These are phyloP conservation scores for Sphaerodactylus townsendi DNA, from an alignment of 2,113 vertebrate species.

Conservation along the genomic window DNA sequence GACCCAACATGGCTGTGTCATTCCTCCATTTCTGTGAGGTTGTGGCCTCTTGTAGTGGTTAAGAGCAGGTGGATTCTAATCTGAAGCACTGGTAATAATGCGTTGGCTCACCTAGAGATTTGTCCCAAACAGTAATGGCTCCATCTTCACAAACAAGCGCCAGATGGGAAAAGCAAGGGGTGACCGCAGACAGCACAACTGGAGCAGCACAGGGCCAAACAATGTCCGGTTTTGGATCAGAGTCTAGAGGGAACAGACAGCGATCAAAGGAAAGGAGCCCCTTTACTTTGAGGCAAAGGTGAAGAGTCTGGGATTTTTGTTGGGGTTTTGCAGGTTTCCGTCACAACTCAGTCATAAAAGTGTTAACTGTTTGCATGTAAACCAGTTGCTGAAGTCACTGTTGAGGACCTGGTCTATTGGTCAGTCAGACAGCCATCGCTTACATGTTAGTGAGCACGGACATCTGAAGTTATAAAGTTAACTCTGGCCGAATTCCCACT, in stretches of 20 bases:
- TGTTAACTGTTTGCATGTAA: too few species aligned
- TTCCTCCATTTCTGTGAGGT: background rate
- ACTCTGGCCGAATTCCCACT: too few species aligned
- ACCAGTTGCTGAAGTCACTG: too few species aligned
- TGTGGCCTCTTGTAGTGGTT: background rate
- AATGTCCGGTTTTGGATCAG: constrained; percentile 73
- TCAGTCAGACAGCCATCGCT: too few species aligned
- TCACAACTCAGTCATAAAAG: too few species aligned
- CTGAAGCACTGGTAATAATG: background rate
- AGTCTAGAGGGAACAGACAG: constrained; percentile 57
- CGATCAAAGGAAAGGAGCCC: background rate
- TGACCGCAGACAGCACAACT: constrained; percentile 77
- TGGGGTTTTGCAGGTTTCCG: too few species aligned
- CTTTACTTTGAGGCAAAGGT: too few species aligned
- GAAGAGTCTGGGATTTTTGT: too few species aligned
- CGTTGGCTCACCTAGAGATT: constrained; percentile 71
- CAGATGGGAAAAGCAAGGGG: constrained; percentile 74
- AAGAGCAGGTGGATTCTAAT: too few species aligned
- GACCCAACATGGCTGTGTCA: background rate
- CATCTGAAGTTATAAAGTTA: too few species aligned
- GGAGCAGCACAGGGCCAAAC: constrained; percentile 86
- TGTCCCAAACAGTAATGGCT: constrained; percentile 84
- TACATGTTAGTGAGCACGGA: too few species aligned
- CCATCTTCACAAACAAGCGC: constrained; percentile 79
- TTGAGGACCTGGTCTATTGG: too few species aligned